Evolutionary conservation across 1,140 invertebrate genomes (phyloP).

Genomic region (Matsumurasca onukii): DNA sequence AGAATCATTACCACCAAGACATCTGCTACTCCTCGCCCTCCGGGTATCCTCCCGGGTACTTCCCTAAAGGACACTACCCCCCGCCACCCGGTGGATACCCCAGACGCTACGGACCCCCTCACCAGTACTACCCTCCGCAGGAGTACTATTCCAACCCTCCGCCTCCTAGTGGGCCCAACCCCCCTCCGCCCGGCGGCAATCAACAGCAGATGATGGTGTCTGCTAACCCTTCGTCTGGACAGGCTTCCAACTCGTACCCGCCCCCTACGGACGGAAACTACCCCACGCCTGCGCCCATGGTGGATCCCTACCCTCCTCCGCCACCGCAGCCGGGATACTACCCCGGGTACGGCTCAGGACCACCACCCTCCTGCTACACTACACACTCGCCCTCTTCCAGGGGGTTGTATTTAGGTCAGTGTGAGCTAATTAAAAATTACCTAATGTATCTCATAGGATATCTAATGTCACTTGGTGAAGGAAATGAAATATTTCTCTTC

Average conservation of each 20-base stretch:
- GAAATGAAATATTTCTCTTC: too few species aligned
- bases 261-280: slow-evolving; percentile 49
- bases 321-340: slow-evolving; percentile 62
- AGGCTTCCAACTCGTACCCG: slow-evolving; percentile 42
- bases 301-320: slow-evolving; percentile 36
- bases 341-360: slow-evolving; percentile 54
- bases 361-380: slow-evolving; percentile 60
- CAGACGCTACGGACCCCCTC: slow-evolving; percentile 43
- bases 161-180: slow-evolving; percentile 37
- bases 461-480: too few species aligned
- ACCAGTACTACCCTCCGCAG: slow-evolving; percentile 49
- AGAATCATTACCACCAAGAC: slow-evolving; percentile 53
- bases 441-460: background rate
- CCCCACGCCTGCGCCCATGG: slow-evolving; percentile 39
- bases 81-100: slow-evolving; percentile 41
- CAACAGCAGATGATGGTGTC: slow-evolving; percentile 41
- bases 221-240: slow-evolving; percentile 51
- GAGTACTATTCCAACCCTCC: slow-evolving; percentile 34
- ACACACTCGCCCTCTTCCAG: slow-evolving; percentile 65
- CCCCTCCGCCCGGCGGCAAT: slow-evolving; percentile 34
- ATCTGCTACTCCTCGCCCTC: slow-evolving; percentile 62
- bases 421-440: background rate
- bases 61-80: slow-evolving; percentile 45
- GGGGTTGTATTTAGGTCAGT: slow-evolving; percentile 48
- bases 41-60: slow-evolving; percentile 50